Evolutionary conservation across 2,888 invertebrate species (phyloP), one percentile per base, ranked within the genome.

Genomic region (Andrena hattorfiana): DNA sequence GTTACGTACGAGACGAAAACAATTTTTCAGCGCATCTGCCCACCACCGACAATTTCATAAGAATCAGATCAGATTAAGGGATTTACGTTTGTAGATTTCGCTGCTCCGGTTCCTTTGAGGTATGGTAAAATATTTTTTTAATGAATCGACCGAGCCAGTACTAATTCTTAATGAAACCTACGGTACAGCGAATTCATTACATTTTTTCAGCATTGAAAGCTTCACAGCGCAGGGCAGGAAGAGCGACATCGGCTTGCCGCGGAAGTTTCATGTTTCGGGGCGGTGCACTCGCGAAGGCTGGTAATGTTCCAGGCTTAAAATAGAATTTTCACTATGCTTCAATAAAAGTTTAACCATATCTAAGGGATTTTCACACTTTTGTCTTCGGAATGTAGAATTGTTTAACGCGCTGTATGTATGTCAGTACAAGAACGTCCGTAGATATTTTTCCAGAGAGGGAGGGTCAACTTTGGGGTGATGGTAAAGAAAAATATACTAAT

Each of bases 261-360:
- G 92, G 92, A 92, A 92, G 92, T 92, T 89, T 92, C 92, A 89
- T 90, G 89, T 92, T 91, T 91, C 92, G 67, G 81, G 87, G 87
- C 87, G 87, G 85, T 83, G 66, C 81, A 66, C 76, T 84, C 67
- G 77, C 74, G 81, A 76, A 75, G 74, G 72, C 71, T 69, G 60
- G 60, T 67, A 83, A 66, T 77, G 23, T 69, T 75, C 68, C 74
- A 23, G 63, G 66, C 62, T 83, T 74, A 59, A 83, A 83, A 80
- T 83, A 78, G 78, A 75, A 75, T 79, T 75, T 75, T 42, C 56
- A 72, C 20, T 54, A 49, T 49, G 49, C 23, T 35, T 26, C 42
- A 51, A 42, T 69, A 62, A 73, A 77, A 48, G 48, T 80, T 62
- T 56, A 54, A 56, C 30, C 35, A 71, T 69, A 26, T 28, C n/a